A percentile compares a stretch with the other conserved stretches of the same genome.
Evolutionary conservation across 2,113 vertebrate genomes (phyloP).

Genomic region (Columba janthina): DNA sequence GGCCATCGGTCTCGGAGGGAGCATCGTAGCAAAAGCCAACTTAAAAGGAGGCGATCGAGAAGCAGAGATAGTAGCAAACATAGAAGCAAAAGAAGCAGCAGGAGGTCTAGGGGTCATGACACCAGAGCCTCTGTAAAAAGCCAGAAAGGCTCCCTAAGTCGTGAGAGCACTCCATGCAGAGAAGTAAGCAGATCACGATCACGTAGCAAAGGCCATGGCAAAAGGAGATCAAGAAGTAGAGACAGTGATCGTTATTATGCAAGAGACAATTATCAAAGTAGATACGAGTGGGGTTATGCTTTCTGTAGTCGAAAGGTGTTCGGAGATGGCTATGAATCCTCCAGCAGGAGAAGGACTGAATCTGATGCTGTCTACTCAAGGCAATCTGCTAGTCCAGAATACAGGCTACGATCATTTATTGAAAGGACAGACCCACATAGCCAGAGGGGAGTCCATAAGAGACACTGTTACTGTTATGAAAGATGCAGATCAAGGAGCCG

Average conservation of each 20-base stretch:
- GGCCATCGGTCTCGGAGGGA: conserved; percentile 61
- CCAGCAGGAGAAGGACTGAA: conserved; percentile 70
- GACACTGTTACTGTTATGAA: conserved; percentile 71
- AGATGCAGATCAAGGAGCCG: conserved; percentile 77
- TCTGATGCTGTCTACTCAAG: conserved; percentile 74
- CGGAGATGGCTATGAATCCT: conserved; percentile 70
- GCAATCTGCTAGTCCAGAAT: conserved; percentile 73
- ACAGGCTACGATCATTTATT: conserved; percentile 70
- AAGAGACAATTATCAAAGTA: conserved; percentile 70
- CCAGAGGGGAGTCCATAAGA: conserved; percentile 76
- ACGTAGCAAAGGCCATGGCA: conserved; percentile 72
- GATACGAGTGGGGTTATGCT: conserved; percentile 76
- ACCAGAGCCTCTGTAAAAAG: conserved; percentile 72
- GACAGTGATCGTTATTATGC: conserved; percentile 73
- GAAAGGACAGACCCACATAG: conserved; percentile 71
- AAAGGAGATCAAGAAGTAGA: conserved; percentile 73
- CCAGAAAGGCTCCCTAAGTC: conserved; percentile 72
- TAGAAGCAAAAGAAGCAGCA: conserved; percentile 66
- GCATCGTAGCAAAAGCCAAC: conserved; percentile 61
- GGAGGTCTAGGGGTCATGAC: conserved; percentile 73
- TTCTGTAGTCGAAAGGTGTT: conserved; percentile 76
- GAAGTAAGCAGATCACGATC: conserved; percentile 75
- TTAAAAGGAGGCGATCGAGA: conserved; percentile 68
- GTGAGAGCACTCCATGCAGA: conserved; percentile 69
- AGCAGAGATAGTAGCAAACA: conserved; percentile 77